phyloP scores from a whole-genome alignment of 2,113 vertebrate species.

The human region GRCh38 chr5:175008501-175009000 shows the following conservation, averaged over 20 bases:
- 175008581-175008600: neutral
- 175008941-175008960: neutral
- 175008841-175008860: neutral
- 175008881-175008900: neutral
- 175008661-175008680: neutral
- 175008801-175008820: too few species aligned
- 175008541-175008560: neutral
- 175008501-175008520: neutral
- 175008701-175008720: too few species aligned
- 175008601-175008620: neutral
- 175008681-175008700: neutral
- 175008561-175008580: neutral
- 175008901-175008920: neutral
- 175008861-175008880: neutral
- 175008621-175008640: neutral
- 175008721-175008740: accelerated
- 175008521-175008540: accelerated
- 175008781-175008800: neutral
- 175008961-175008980: neutral
- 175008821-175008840: neutral
- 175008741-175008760: neutral
- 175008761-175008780: too few species aligned
- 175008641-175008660: accelerated
- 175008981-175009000: neutral
- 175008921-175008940: too few species aligned